Evolutionary conservation across 2,797 vertebrate genomes (phyloP).

Genomic region (Mallotus villosus): DNA sequence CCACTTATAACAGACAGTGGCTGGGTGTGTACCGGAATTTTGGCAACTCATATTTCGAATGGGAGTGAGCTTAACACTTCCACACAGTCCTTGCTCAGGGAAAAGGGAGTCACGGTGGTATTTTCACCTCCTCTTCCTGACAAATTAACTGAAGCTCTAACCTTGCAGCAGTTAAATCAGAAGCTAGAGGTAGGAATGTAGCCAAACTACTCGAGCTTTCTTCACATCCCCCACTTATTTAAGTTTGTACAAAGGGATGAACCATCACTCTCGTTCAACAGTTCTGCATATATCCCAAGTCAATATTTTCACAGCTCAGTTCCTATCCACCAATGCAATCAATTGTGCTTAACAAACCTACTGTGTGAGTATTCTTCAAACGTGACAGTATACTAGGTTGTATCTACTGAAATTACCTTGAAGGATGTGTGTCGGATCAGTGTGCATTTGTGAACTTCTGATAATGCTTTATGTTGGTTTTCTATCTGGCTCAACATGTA

Average conservation of each 20-base stretch:
- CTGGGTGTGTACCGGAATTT: constrained; percentile 32
- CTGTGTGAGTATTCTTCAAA: too few relatives aligned
- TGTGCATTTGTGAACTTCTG: too few relatives aligned
- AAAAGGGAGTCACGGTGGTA: not conserved
- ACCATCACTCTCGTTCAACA: constrained; percentile 31
- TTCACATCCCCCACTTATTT: constrained; percentile 43
- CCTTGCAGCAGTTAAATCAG: constrained; percentile 10
- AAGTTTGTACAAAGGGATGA: constrained; percentile 60
- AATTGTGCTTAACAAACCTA: too few relatives aligned
- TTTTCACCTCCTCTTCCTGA: constrained; percentile 19
- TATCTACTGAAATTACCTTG: too few relatives aligned
- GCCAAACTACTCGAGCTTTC: constrained; percentile 45
- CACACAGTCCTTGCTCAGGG: not conserved
- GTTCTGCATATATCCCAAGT: too few relatives aligned
- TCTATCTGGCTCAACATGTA: too few relatives aligned
- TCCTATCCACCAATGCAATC: too few relatives aligned
- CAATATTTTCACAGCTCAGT: too few relatives aligned
- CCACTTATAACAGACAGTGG: not conserved
- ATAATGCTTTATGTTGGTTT: too few relatives aligned
- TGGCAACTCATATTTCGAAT: not conserved
- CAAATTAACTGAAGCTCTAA: constrained; percentile 19
- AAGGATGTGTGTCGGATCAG: too few relatives aligned
- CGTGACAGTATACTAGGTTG: too few relatives aligned
- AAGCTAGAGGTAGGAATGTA: constrained; percentile 32
- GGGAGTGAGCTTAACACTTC: constrained; percentile 1